Evolutionary conservation across 2,888 invertebrate genomes (phyloP).

Genomic region (Nysson spinosus): DNA sequence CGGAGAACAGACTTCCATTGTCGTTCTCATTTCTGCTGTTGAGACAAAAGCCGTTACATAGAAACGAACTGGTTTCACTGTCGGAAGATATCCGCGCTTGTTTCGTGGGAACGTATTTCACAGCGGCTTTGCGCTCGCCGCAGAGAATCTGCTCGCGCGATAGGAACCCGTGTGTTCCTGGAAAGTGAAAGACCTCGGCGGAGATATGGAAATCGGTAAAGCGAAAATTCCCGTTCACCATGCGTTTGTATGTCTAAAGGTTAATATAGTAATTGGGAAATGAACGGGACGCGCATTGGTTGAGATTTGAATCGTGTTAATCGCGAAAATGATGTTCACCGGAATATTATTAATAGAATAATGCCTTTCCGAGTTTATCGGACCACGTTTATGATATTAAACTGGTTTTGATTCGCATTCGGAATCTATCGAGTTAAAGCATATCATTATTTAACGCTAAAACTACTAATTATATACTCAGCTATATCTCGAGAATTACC

Average conservation of each 20-base stretch:
- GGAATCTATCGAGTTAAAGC: too few species aligned
- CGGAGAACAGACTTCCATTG: not conserved
- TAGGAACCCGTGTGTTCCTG: not conserved
- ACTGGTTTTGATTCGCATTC: too few species aligned
- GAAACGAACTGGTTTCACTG: slow-evolving; percentile 6
- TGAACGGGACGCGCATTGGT: too few species aligned
- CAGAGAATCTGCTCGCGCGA: slow-evolving; percentile 3
- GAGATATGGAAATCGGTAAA: not conserved
- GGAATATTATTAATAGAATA: too few species aligned
- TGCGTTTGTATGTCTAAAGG: not conserved
- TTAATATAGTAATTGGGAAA: too few species aligned
- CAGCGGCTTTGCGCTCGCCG: slow-evolving; percentile 8
- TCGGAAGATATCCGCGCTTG: slow-evolving; percentile 14
- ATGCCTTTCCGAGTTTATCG: too few species aligned
- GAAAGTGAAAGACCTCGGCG: not conserved
- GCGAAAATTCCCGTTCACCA: not conserved
- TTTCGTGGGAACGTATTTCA: slow-evolving; percentile 11
- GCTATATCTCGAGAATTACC: too few species aligned
- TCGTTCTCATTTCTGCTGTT: not conserved
- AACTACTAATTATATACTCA: too few species aligned
- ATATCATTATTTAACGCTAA: too few species aligned
- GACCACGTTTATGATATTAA: too few species aligned
- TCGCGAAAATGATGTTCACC: too few species aligned
- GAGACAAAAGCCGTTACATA: not conserved
- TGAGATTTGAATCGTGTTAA: too few species aligned